Conservation (phyloP, 2,797 vertebrate species). For the Monodelphis domestica region DNA sequence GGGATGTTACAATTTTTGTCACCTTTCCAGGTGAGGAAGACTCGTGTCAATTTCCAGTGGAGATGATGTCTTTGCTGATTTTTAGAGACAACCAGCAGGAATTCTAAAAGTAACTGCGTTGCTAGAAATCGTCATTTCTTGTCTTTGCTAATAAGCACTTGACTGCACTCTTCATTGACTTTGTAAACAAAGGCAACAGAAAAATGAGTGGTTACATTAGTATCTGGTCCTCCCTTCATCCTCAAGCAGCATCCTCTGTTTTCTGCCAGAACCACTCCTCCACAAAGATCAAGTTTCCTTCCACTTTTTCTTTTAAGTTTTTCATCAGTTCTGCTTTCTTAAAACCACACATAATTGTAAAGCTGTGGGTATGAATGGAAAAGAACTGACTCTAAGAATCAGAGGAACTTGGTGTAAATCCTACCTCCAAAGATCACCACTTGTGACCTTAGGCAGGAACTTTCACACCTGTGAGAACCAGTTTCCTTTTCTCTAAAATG, state of each 20-base stretch:
- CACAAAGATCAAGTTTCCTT: background rate
- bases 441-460: background rate
- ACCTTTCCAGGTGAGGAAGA: background rate
- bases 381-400: background rate
- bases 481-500: background rate
- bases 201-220: background rate
- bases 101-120: background rate
- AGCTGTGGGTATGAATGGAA: background rate
- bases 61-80: background rate
- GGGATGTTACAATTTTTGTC: background rate
- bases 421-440: background rate
- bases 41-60: background rate
- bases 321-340: background rate
- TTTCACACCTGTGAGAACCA: background rate
- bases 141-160: background rate
- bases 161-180: background rate
- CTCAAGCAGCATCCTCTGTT: background rate
- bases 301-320: conserved; percentile 5
- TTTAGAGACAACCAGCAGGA: background rate
- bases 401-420: background rate
- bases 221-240: background rate
- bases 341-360: background rate
- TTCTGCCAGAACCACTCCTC: background rate
- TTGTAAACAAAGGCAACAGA: conserved; percentile 3
- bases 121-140: background rate